These are phyloP conservation scores for Sarcophilus harrisii DNA, from an alignment of 2,797 vertebrate species.

Conservation along the genomic window DNA sequence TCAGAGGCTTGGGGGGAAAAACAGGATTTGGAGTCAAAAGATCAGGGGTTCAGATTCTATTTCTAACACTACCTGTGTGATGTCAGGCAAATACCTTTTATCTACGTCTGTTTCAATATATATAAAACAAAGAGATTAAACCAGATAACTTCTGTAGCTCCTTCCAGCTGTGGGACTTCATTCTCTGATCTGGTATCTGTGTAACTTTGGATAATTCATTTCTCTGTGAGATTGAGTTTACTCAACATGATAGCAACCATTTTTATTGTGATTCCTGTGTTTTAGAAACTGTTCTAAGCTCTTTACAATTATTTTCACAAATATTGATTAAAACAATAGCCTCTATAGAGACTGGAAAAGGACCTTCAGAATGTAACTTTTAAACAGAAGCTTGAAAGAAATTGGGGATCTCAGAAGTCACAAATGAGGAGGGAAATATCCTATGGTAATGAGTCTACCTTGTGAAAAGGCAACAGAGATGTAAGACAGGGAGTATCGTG, in stretches of 20 bases:
- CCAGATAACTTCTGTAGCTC: background rate
- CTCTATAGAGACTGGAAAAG: background rate
- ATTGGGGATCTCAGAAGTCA: no score
- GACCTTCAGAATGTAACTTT: background rate
- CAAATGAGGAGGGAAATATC: background rate
- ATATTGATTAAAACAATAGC: no score
- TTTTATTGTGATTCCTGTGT: background rate
- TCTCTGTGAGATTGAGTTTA: background rate
- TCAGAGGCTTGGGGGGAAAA: no score
- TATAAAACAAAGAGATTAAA: background rate
- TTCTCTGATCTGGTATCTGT: background rate
- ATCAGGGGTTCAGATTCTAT: no score
- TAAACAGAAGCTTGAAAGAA: no score
- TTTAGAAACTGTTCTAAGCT: background rate
- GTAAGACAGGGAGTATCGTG: background rate
- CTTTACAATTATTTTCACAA: background rate
- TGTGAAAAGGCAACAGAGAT: background rate
- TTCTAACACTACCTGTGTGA: background rate
- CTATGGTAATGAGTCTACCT: background rate
- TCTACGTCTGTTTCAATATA: background rate
- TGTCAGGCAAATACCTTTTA: background rate
- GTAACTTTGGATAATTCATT: background rate
- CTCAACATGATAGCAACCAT: background rate
- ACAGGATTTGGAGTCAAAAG: no score
- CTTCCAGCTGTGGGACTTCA: background rate